A percentile compares a stretch with the other conserved stretches of the same genome.
These are phyloP conservation scores for Dipodomys stephensi DNA, from an alignment of 2,113 vertebrate genomes.

Conservation along the genomic window DNA sequence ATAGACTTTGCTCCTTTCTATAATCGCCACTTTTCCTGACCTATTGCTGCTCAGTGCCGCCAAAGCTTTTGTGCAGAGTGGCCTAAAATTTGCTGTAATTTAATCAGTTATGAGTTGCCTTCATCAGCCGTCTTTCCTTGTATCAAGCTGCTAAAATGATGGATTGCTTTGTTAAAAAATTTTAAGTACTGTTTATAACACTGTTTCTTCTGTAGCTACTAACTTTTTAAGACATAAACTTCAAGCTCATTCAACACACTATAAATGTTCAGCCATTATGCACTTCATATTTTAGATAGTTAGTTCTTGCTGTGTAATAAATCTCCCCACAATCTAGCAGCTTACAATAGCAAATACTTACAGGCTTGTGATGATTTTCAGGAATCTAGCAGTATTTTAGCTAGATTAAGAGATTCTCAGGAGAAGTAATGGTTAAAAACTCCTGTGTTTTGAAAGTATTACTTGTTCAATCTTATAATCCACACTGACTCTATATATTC, in stretches of 20 bases:
- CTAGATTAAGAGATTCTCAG: background rate
- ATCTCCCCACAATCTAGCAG: background rate
- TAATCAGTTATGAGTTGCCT: background rate
- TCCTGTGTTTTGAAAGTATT: background rate
- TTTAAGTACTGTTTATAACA: background rate
- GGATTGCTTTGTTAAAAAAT: background rate
- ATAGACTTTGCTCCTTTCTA: background rate
- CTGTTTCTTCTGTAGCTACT: conserved; percentile 11
- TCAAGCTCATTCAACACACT: background rate
- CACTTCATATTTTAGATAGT: background rate
- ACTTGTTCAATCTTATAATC: background rate
- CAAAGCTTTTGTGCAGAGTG: background rate
- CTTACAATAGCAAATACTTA: conserved; percentile 2
- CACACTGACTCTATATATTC: background rate
- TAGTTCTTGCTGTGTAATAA: background rate
- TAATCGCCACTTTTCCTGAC: background rate
- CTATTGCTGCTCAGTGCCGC: background rate
- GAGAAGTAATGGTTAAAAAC: background rate
- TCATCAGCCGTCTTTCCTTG: background rate
- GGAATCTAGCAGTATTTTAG: background rate
- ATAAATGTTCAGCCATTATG: background rate
- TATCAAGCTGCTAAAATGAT: background rate
- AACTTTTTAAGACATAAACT: background rate
- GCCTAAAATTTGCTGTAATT: background rate
- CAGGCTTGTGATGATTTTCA: background rate